These are phyloP conservation scores for Alouatta palliata DNA, from an alignment of 2,113 vertebrate genomes.

Conservation along the genomic window DNA sequence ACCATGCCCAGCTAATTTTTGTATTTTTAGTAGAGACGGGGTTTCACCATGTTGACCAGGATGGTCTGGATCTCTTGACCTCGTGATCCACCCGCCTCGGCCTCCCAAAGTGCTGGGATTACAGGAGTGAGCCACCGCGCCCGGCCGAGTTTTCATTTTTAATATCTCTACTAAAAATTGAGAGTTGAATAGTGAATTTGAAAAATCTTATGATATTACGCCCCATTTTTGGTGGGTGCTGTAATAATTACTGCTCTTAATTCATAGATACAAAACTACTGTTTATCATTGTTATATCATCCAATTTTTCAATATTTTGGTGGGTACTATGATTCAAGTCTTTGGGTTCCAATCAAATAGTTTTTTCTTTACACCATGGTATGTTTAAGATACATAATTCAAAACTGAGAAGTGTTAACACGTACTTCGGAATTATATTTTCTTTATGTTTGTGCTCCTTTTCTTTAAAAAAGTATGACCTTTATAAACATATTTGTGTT, in stretches of 20 bases:
- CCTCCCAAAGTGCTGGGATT: no score
- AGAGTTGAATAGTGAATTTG: background rate
- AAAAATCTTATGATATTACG: background rate
- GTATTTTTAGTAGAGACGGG: no score
- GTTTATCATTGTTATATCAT: background rate
- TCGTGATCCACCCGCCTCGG: no score
- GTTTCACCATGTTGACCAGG: no score
- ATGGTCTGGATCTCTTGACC: no score
- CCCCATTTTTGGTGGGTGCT: background rate
- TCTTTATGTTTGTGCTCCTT: background rate
- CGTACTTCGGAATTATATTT: background rate
- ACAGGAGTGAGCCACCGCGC: no score
- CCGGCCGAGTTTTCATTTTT: conserved; percentile 35
- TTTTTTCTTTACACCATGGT: background rate
- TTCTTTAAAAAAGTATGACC: background rate
- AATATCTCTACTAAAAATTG: background rate
- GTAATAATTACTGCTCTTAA: background rate
- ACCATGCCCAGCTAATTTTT: no score
- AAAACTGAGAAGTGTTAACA: background rate
- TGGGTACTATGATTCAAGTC: background rate
- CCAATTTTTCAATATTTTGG: background rate
- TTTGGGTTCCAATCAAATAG: background rate
- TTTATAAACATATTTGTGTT: background rate
- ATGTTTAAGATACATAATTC: background rate
- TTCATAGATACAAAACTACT: background rate